Evolutionary conservation across 2,113 vertebrate genomes (phyloP).

Genomic region (Eretmochelys imbricata): DNA sequence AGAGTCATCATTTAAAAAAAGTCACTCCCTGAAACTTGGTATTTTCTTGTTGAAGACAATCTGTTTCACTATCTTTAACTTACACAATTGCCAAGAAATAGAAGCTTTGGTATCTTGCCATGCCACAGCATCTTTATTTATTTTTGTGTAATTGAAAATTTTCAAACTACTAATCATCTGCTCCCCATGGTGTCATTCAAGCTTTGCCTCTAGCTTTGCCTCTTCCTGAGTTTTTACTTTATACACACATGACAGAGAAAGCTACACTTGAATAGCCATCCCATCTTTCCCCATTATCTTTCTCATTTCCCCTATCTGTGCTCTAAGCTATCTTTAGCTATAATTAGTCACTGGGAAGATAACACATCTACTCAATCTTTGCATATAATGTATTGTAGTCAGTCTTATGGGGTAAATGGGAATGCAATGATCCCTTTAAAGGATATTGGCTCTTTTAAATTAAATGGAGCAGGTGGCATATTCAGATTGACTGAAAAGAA

Average conservation of each 20-base stretch:
- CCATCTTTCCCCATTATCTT: neutral
- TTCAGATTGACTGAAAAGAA: neutral
- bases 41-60: neutral
- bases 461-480: neutral
- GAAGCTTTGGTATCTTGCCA: neutral
- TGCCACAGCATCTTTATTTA: neutral
- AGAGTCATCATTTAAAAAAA: neutral
- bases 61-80: neutral
- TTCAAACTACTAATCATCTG: neutral
- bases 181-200: neutral
- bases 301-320: neutral
- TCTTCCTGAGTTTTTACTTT: neutral
- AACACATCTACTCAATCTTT: neutral
- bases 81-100: neutral
- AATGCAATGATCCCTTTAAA: neutral
- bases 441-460: neutral
- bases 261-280: neutral
- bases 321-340: neutral
- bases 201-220: neutral
- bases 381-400: neutral
- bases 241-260: neutral
- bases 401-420: neutral
- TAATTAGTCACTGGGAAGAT: neutral
- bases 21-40: neutral
- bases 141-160: neutral